These are phyloP conservation scores for Leptobrachium leishanense DNA, from an alignment of 2,113 vertebrate genomes.

Conservation along the genomic window DNA sequence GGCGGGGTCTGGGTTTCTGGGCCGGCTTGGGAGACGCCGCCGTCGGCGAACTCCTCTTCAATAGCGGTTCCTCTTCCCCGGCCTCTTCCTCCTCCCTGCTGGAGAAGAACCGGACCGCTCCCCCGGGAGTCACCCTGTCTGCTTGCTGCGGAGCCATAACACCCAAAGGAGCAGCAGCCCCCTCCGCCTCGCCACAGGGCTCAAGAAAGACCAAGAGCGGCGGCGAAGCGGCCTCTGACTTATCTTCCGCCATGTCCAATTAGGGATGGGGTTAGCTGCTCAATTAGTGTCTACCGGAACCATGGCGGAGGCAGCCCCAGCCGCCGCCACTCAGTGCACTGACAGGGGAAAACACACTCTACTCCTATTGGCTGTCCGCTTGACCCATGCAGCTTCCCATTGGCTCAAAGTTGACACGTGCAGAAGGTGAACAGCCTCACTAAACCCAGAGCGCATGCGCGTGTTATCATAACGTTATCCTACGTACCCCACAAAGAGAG, in stretches of 20 bases:
- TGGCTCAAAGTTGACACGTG: not conserved
- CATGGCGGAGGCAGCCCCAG: not conserved
- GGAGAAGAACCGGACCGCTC: slow-evolving; percentile 58
- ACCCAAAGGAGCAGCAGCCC: slow-evolving; percentile 47
- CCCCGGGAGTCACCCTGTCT: slow-evolving; percentile 53
- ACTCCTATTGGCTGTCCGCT: not conserved
- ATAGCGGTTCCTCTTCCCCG: slow-evolving; percentile 55
- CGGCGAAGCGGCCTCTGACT: not conserved
- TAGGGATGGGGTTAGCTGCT: not conserved
- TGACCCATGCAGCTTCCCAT: not conserved
- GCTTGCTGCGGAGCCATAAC: slow-evolving; percentile 20
- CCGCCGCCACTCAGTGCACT: not conserved
- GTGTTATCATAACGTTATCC: not conserved
- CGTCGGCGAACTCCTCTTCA: slow-evolving; percentile 43
- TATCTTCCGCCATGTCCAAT: slow-evolving; percentile 11
- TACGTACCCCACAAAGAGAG: not conserved
- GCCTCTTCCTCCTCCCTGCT: slow-evolving; percentile 42
- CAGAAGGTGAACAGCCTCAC: too few species aligned
- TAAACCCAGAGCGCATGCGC: not conserved
- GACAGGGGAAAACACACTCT: not conserved
- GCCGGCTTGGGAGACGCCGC: not conserved
- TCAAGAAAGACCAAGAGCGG: slow-evolving; percentile 41
- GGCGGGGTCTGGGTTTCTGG: slow-evolving; percentile 12
- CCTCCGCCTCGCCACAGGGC: slow-evolving; percentile 48
- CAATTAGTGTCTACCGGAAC: not conserved